Percentiles rank a stretch among this genome's conserved stretches.
phyloP scores from a whole-genome alignment of 1,140 invertebrate species.

The Odontomachus brunneus region DNA sequence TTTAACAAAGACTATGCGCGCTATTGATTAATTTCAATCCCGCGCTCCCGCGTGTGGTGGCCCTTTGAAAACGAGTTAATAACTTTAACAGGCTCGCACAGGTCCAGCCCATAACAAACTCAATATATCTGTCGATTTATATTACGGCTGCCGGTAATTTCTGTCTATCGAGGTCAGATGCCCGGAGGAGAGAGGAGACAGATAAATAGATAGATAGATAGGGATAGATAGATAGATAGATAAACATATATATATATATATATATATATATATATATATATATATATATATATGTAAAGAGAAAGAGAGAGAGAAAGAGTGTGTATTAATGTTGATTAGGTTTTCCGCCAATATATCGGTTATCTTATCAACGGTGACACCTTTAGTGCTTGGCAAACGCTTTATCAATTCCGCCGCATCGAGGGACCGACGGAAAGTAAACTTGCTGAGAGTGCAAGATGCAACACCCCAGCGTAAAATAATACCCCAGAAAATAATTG shows the following conservation, averaged over 20 bases:
- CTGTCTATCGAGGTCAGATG: not conserved
- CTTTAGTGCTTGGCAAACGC: not conserved
- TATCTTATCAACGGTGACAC: not conserved
- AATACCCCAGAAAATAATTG: too few relatives aligned
- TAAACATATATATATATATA: too few relatives aligned
- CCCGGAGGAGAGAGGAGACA: too few relatives aligned
- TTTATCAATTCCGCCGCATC: not conserved
- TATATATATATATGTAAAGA: too few relatives aligned
- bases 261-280: too few relatives aligned
- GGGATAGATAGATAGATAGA: too few relatives aligned
- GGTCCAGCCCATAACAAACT: slow-evolving; percentile 22
- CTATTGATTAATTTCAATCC: slow-evolving; percentile 30
- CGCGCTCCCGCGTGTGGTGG: not conserved
- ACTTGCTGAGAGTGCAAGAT: not conserved
- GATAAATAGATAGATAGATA: too few relatives aligned
- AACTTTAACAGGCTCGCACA: not conserved
- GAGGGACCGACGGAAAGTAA: not conserved
- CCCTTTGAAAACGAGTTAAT: slow-evolving; percentile 22
- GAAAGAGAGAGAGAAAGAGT: too few relatives aligned
- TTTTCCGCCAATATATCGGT: not conserved
- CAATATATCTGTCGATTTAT: slow-evolving; percentile 12
- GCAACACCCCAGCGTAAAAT: too few relatives aligned
- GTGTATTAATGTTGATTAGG: slow-evolving; percentile 17
- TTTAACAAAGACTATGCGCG: slow-evolving; percentile 25
- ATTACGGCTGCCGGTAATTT: not conserved